Evolutionary conservation across 1,140 invertebrate genomes (phyloP), one percentile per base, ranked within the genome.

Genomic region (Saccostrea cuccullata): DNA sequence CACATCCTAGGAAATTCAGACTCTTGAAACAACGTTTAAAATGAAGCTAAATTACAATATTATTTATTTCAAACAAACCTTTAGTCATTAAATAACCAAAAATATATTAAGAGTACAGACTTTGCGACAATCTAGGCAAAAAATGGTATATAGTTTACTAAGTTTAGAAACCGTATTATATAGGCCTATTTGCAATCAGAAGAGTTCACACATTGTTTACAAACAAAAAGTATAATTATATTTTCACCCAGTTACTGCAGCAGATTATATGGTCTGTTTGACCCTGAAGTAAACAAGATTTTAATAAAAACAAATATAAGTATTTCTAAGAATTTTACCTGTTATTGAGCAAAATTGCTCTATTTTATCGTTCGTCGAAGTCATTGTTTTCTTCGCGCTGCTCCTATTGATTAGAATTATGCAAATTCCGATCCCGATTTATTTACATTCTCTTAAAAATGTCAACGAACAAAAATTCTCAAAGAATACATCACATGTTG

Each of bases 291-390:
- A 8, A 9, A 47, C 9, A 9, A 47, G 47, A 47, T 8, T 8
- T 3, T 0, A 47, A 47, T n/a, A 47, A 9, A 47, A 47, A 47
- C 3, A 20, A 20, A 64, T 20, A n/a, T 64, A n/a, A 2, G 55
- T 73, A 3, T 20, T 26, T 55, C 26, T 17, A 9, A 9, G 1
- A 82, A 77, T 3, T 77, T 77, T 77, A 82, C 70, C 77, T 82
- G 77, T 87, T n/a, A 82, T 87, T 55, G 70, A 82, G 47, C 77
- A 82, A 58, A 82, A 82, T 55, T 87, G 86, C 70, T 87, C 77
- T 60, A 82, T 60, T 64, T 87, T 77, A n/a, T 55, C 55, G 23
- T 36, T 60, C 23, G 23, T 87, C 73, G 58, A 87, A 55, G 20
- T 82, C 55, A 47, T 82, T 60, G 77, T 58, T 56, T 36, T 67